A percentile compares a stretch with the other conserved stretches of the same genome.
Conservation (phyloP, 2,113 vertebrate genomes). For the Rhea pennata region DNA sequence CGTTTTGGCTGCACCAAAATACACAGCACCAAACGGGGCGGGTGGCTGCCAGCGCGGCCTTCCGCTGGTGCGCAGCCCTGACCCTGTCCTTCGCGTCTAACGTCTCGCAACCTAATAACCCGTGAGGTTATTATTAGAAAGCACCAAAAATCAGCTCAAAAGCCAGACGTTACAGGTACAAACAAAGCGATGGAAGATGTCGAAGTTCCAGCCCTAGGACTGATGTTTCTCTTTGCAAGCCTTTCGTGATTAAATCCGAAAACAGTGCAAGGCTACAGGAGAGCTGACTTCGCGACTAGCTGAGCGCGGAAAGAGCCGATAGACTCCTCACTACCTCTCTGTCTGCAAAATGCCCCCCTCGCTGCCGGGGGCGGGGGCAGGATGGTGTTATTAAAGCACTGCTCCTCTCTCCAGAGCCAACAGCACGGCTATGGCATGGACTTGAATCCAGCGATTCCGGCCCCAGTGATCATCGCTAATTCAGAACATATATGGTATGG, state of each 20-base stretch:
- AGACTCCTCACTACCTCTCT: background rate
- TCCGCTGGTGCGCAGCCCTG: conserved; percentile 84
- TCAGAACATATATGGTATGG: background rate
- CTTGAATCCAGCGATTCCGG: conserved; percentile 7
- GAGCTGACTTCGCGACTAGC: conserved; percentile 24
- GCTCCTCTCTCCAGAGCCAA: conserved; percentile 32
- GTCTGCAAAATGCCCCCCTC: background rate
- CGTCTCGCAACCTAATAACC: conserved; percentile 85
- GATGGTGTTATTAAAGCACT: background rate
- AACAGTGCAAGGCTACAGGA: background rate
- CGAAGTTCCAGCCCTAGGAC: conserved; percentile 55
- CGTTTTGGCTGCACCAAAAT: conserved; percentile 63
- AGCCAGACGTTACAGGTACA: conserved; percentile 68
- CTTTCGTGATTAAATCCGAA: background rate
- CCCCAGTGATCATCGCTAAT: conserved; percentile 8
- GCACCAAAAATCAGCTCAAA: conserved; percentile 82
- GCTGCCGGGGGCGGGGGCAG: background rate
- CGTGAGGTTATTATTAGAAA: conserved; percentile 75
- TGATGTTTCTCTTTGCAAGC: conserved; percentile 12
- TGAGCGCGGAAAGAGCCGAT: background rate
- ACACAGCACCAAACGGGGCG: conserved; percentile 66
- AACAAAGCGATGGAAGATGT: conserved; percentile 62
- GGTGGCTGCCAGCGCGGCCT: conserved; percentile 58
- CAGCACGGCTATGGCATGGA: background rate
- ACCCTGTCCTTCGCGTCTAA: conserved; percentile 86